These are phyloP conservation scores for Neosilurus hyrtlii DNA, from an alignment of 2,797 vertebrate genomes.

Conservation along the genomic window DNA sequence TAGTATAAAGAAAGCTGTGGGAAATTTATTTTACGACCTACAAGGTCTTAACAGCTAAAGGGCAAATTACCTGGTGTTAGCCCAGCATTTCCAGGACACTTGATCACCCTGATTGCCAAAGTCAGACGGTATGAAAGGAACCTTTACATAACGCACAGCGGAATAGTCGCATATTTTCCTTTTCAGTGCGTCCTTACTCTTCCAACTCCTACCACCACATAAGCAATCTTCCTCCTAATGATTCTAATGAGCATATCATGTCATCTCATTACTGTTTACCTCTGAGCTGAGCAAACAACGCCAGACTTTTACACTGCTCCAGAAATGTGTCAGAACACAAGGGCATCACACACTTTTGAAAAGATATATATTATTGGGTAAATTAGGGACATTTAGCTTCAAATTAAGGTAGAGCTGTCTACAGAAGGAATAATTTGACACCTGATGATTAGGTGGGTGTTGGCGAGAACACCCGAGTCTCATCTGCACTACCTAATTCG, in stretches of 20 bases:
- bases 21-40: slow-evolving; percentile 67
- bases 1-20: slow-evolving; percentile 60
- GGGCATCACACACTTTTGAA: not conserved
- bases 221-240: not conserved
- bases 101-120: slow-evolving; percentile 5
- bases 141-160: not conserved
- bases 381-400: slow-evolving; percentile 42
- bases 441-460: slow-evolving; percentile 25
- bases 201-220: not conserved
- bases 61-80: slow-evolving; percentile 30
- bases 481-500: slow-evolving; percentile 33
- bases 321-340: slow-evolving; percentile 2
- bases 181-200: not conserved
- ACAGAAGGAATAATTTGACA: slow-evolving; percentile 45
- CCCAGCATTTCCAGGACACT: slow-evolving; percentile 11
- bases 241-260: not conserved
- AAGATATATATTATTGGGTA: slow-evolving; percentile 19
- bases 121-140: not conserved
- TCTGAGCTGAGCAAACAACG: slow-evolving; percentile 8
- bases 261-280: not conserved
- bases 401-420: slow-evolving; percentile 33
- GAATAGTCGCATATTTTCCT: not conserved
- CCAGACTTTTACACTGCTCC: slow-evolving; percentile 6
- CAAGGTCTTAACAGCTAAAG: slow-evolving; percentile 62
- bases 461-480: slow-evolving; percentile 1